Base-by-base conservation (phyloP, 1,140 invertebrate species). In the Geopemphigus sp. region DNA sequence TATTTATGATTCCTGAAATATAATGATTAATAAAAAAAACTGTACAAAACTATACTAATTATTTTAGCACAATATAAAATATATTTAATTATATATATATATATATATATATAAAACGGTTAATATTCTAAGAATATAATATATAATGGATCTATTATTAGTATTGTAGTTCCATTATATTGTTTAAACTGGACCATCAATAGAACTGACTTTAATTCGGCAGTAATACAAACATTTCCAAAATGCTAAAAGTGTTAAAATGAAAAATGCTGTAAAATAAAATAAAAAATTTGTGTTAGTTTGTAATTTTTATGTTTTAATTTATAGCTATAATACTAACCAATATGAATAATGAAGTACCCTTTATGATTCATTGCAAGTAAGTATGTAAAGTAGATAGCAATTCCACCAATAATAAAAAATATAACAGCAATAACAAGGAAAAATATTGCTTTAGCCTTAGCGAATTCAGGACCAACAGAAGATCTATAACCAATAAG, bases 131-230 rank as follows among this genome's bases (percentile, higher is more conserved):
- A 70, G 22, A 39, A 24, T 19, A 70, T 4, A 26, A 70, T 29
- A 11, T 54, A 72, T 12, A 54, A 53, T n/a, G 3, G 17, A 26
- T 10, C 8, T 59, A 59, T 59, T 22, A 59, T 26, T 59, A 63
- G 5, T 50, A 12, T 29, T 63, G 24, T 59, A 59, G 32, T 32
- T 29, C 61, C 22, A 6, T 2, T 29, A 15, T 15, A 47, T 81
- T n/a, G 6, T 56, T 61, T 53, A 82, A 64, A 66, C 64, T 6
- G 93, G 92, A 81, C 92, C 92, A 84, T 94, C 93, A 84, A 95
- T 94, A 80, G 89, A 87, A 87, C 93, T 95, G 57, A 95, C 92
- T 88, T 95, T 96, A 90, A 97, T 94, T 70, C 91, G 91, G 87
- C 91, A 95, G 86, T 95, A 95, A 86, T 95, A 96, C 82, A 94